A percentile compares a stretch with the other conserved stretches of the same genome.
These are phyloP conservation scores for Andinoacara biseriatus DNA, from an alignment of 2,113 vertebrate species.

Conservation along the genomic window DNA sequence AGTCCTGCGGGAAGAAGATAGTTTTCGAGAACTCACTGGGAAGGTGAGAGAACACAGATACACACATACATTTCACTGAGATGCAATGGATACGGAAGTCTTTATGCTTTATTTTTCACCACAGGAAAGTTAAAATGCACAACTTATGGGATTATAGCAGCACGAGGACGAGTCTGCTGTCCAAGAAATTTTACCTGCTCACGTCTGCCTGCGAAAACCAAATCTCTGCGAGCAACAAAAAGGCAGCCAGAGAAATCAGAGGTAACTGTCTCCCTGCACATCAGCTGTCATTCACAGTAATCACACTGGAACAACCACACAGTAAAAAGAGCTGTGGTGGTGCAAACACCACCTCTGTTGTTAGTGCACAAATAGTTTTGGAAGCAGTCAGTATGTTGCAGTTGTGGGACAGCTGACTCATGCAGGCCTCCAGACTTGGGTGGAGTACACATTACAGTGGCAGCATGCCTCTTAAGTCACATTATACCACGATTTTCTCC, in stretches of 20 bases:
- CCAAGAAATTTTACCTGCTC: conserved; percentile 69
- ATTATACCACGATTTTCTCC: background rate
- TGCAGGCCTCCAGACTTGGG: conserved; percentile 8
- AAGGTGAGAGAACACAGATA: conserved; percentile 46
- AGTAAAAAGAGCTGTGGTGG: background rate
- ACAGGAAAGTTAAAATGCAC: conserved; percentile 63
- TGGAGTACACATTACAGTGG: conserved; percentile 9
- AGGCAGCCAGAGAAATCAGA: background rate
- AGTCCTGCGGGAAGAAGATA: conserved; percentile 34
- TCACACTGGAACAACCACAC: background rate
- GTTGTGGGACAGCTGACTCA: conserved; percentile 29
- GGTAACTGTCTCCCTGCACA: conserved; percentile 13
- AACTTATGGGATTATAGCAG: conserved; percentile 67
- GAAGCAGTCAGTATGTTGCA: background rate
- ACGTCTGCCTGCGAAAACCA: conserved; percentile 32
- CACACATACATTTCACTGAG: too few relatives aligned
- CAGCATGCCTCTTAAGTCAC: background rate
- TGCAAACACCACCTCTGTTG: background rate
- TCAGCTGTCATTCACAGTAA: background rate
- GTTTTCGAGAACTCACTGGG: conserved; percentile 70
- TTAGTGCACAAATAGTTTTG: background rate
- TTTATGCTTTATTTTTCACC: background rate
- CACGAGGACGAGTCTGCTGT: conserved; percentile 68
- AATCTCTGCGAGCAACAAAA: background rate
- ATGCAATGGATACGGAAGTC: accelerated